phyloP scores from a whole-genome alignment of 2,113 vertebrate genomes.

The Piaya cayana region DNA sequence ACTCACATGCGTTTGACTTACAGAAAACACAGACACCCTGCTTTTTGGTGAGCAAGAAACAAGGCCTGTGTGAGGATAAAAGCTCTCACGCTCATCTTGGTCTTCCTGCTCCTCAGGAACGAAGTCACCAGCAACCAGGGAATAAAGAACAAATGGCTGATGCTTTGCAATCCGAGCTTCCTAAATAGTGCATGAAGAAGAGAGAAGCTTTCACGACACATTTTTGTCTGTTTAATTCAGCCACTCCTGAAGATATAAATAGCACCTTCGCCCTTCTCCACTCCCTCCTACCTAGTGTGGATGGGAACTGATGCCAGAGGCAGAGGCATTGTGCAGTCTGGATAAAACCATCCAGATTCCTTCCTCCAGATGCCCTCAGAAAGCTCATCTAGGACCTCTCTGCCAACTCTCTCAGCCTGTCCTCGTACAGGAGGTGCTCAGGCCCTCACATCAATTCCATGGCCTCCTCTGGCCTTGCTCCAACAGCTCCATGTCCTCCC shows the following conservation, averaged over 20 bases:
- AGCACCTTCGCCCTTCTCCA: neutral
- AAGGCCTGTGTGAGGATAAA: neutral
- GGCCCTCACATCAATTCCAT: no score
- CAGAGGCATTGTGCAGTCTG: neutral
- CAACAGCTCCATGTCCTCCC: no score
- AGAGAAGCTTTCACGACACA: neutral
- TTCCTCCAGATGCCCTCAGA: neutral
- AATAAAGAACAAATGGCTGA: neutral
- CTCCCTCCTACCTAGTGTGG: neutral
- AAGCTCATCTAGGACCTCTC: neutral
- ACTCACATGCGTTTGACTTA: neutral
- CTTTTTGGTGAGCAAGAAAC: neutral
- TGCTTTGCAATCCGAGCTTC: neutral
- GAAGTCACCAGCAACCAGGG: neutral
- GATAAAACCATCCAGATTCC: neutral
- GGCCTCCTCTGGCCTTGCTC: no score
- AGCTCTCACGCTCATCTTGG: neutral
- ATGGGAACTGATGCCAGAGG: neutral
- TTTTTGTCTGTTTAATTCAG: neutral
- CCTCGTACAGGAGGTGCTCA: no score
- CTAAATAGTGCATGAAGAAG: neutral
- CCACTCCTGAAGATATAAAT: neutral
- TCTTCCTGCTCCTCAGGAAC: neutral
- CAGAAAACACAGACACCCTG: neutral
- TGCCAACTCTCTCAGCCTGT: no score